These are phyloP conservation scores for Cosmia pyralina DNA, from an alignment of 2,888 invertebrate genomes.

Conservation along the genomic window DNA sequence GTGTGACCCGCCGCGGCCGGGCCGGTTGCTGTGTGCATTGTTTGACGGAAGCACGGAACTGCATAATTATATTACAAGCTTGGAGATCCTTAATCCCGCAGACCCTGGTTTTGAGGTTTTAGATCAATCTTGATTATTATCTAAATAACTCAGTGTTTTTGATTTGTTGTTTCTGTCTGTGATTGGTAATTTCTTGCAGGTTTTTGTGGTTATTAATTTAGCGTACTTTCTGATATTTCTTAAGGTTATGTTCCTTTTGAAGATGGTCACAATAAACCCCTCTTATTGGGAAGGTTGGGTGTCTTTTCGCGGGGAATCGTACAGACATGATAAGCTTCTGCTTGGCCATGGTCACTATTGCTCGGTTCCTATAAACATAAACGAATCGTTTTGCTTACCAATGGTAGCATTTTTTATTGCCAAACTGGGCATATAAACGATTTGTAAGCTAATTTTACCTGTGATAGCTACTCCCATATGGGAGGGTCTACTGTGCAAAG, in stretches of 20 bases:
- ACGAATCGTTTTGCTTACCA: too few relatives aligned
- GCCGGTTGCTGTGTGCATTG: constrained; percentile 46
- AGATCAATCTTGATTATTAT: not conserved
- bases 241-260: not conserved
- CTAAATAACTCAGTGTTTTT: not conserved
- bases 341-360: too few relatives aligned
- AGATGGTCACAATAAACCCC: not conserved
- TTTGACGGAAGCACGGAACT: constrained; percentile 38
- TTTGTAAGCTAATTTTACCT: too few relatives aligned
- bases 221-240: not conserved
- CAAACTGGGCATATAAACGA: too few relatives aligned
- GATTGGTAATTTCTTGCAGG: too few relatives aligned
- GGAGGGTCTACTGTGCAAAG: too few relatives aligned
- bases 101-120: not conserved
- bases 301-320: not conserved
- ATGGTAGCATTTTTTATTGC: too few relatives aligned
- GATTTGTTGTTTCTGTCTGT: not conserved
- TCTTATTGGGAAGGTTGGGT: not conserved
- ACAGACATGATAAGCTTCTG: not conserved
- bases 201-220: too few relatives aligned
- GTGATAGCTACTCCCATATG: too few relatives aligned
- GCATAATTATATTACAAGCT: constrained; percentile 32
- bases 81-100: constrained; percentile 16
- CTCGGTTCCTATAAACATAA: too few relatives aligned
- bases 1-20: not conserved